Evolutionary conservation across 2,888 invertebrate species (phyloP), one percentile per base, ranked within the genome.

Genomic region (Resseliella maxima): DNA sequence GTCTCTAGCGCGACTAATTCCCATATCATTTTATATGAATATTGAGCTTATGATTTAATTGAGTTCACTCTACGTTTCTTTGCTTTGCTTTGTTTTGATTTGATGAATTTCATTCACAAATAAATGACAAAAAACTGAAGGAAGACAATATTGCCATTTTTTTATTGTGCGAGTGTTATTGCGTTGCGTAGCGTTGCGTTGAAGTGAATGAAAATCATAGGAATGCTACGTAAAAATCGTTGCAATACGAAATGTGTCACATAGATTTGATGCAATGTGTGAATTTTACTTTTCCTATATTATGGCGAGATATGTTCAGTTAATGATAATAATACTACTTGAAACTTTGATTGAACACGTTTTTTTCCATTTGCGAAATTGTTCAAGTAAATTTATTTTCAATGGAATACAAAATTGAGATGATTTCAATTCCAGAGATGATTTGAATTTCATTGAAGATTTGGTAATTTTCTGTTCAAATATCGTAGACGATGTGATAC

Each of bases 71-170:
- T n/a, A n/a, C n/a, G n/a, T n/a, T n/a, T n/a, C n/a, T n/a, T n/a
- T n/a, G n/a, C n/a, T n/a, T n/a, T n/a, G n/a, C n/a, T 50, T 50
- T 18, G 46, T 6, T 31, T 31, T 35, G 72, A 0, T 38, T 38
- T 38, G n/a, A 3, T 83, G 83, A 83, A 72, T 35, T 72, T 72
- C 83, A 83, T 83, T 83, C 38, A 83, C 72, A 83, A 83, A 36
- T 83, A 35, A 35, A n/a, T 8, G 24, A 24, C n/a, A n/a, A 59
- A n/a, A 50, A 18, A 50, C 21, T 18, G 15, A 50, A 12, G 6
- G 50, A 50, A 10, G 2, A 50, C 15, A 18, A 50, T 18, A 21
- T 18, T 50, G 50, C 50, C 21, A 18, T 50, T 50, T 50, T 50
- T 50, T 50, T 50, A 10, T 50, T 21, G 50, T 50, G 24, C 24